Percentiles rank a stretch among this genome's conserved stretches.
phyloP scores from a whole-genome alignment of 2,797 vertebrate genomes.

The Enteromius trimaculatus region DNA sequence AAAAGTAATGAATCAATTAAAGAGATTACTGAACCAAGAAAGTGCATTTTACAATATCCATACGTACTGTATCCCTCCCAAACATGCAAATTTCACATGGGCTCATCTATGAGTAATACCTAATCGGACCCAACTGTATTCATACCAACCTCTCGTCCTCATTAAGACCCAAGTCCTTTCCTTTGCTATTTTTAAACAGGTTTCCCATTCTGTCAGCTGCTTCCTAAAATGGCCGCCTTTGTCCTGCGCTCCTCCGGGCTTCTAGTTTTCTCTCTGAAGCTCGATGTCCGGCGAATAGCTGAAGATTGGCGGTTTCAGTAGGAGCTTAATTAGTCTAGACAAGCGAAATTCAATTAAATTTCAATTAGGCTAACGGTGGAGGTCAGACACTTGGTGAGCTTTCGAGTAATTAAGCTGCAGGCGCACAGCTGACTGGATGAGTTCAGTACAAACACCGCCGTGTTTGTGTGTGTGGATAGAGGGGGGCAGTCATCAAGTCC shows the following conservation, averaged over 20 bases:
- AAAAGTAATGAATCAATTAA: not conserved
- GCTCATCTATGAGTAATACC: not conserved
- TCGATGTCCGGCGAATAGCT: not conserved
- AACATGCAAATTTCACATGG: not conserved
- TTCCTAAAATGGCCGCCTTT: constrained; percentile 57
- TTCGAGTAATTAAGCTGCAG: constrained; percentile 80
- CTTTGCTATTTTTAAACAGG: constrained; percentile 53
- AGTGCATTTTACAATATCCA: not conserved
- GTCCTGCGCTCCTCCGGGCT: constrained; percentile 31
- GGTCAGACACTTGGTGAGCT: constrained; percentile 78
- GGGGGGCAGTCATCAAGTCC: constrained; percentile 69
- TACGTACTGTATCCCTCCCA: not conserved
- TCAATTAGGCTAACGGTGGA: constrained; percentile 80
- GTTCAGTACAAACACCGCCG: constrained; percentile 58
- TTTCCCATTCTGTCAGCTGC: constrained; percentile 39
- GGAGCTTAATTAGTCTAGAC: constrained; percentile 83
- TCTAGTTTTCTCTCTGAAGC: constrained; percentile 14
- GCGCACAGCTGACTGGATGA: constrained; percentile 58
- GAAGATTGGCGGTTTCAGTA: constrained; percentile 77
- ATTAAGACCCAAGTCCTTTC: constrained; percentile 49
- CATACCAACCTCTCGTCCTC: constrained; percentile 46
- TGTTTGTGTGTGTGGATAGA: constrained; percentile 11
- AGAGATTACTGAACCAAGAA: not conserved
- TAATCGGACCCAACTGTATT: constrained; percentile 24
- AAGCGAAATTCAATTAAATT: constrained; percentile 84